phyloP scores from a whole-genome alignment of 2,888 invertebrate genomes.

The Atherix ibis region DNA sequence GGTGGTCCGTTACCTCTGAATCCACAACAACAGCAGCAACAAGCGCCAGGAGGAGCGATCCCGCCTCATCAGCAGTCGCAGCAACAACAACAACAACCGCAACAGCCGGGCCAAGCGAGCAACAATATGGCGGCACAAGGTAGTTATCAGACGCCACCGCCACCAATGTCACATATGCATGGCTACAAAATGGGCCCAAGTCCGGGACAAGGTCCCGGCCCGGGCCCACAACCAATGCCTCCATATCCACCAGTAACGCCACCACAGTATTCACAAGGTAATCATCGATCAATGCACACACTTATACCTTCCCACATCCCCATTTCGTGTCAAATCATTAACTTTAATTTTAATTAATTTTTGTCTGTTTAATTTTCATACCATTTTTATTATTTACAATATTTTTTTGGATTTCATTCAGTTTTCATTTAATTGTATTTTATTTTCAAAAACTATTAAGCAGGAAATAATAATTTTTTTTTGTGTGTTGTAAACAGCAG shows the following conservation, averaged over 20 bases:
- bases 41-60: conserved; percentile 17
- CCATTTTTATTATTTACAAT: too few relatives aligned
- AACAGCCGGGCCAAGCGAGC: conserved; percentile 24
- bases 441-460: neutral
- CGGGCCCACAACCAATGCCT: conserved; percentile 35
- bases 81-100: conserved; percentile 18
- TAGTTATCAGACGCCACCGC: conserved; percentile 16
- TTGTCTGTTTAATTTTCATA: neutral
- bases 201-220: conserved; percentile 37
- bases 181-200: conserved; percentile 47
- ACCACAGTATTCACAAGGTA: conserved; percentile 41
- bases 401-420: too few relatives aligned
- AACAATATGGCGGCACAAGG: conserved; percentile 27
- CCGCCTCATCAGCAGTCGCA: conserved; percentile 35
- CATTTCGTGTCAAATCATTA: neutral
- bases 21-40: conserved; percentile 24
- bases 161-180: conserved; percentile 29
- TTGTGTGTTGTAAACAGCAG: too few relatives aligned
- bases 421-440: too few relatives aligned
- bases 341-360: neutral
- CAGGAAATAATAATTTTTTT: too few relatives aligned
- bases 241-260: conserved; percentile 37
- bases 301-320: neutral
- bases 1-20: conserved; percentile 23
- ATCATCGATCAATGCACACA: neutral